Evolutionary conservation across 1,140 invertebrate species (phyloP).

Genomic region (Cotesia glomerata): DNA sequence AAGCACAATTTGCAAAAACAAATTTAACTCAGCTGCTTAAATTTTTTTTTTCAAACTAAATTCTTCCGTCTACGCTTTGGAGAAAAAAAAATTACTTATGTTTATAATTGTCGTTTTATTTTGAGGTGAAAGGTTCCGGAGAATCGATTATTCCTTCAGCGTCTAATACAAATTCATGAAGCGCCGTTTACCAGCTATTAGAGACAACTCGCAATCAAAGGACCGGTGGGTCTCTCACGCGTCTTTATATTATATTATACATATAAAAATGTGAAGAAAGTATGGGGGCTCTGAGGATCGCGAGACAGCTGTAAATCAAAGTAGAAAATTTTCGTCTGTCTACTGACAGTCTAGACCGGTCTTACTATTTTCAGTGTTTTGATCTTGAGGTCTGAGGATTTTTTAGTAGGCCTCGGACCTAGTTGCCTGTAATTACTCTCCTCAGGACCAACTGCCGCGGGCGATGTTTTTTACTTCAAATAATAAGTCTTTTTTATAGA

Average conservation of each 20-base stretch:
- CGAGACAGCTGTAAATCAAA: slow-evolving; percentile 60
- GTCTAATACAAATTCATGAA: slow-evolving; percentile 63
- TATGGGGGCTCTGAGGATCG: slow-evolving; percentile 27
- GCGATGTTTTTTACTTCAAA: no score
- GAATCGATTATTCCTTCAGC: slow-evolving; percentile 41
- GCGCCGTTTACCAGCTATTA: slow-evolving; percentile 58
- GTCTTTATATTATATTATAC: neutral
- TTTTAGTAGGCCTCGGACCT: neutral
- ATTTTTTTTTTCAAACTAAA: no score
- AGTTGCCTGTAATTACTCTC: neutral
- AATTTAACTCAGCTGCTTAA: no score
- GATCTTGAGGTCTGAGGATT: neutral
- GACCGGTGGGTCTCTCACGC: slow-evolving; percentile 22
- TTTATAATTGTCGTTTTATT: no score
- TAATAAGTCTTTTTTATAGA: no score
- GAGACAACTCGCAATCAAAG: slow-evolving; percentile 57
- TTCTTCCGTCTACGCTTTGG: neutral
- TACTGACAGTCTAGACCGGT: slow-evolving; percentile 40
- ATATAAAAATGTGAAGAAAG: no score
- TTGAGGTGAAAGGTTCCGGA: neutral
- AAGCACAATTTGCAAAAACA: no score
- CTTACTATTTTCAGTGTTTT: slow-evolving; percentile 25
- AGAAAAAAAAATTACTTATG: neutral
- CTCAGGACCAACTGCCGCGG: neutral
- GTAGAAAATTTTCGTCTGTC: slow-evolving; percentile 49